Percentiles rank a stretch among this genome's conserved stretches.
phyloP scores from a whole-genome alignment of 2,888 invertebrate genomes.

The Folsomia candida region DNA sequence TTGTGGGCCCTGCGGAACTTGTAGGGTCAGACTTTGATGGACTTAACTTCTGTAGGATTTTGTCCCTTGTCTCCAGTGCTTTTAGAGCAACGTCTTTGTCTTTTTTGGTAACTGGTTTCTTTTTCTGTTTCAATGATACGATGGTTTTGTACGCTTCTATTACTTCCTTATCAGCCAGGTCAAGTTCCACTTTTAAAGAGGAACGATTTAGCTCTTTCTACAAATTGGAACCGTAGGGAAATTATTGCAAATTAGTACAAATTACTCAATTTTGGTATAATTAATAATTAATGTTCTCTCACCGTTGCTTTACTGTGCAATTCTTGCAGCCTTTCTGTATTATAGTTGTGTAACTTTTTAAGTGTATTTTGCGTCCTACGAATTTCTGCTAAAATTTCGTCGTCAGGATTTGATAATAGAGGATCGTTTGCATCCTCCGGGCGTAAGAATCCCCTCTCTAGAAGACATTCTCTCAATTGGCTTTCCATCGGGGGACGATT shows the following conservation, averaged over 20 bases:
- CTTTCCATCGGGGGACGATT: constrained; percentile 36
- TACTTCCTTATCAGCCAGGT: constrained; percentile 59
- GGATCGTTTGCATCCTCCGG: constrained; percentile 45
- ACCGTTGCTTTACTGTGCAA: constrained; percentile 55
- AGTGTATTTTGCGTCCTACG: constrained; percentile 82
- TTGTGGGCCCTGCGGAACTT: neutral
- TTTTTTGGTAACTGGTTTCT: constrained; percentile 72
- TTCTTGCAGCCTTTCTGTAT: constrained; percentile 68
- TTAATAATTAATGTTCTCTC: neutral
- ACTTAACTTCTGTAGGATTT: constrained; percentile 26
- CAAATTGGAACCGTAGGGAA: neutral
- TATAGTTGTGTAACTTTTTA: constrained; percentile 73
- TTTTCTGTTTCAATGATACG: constrained; percentile 74
- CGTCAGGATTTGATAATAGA: constrained; percentile 59
- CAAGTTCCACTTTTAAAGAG: constrained; percentile 54
- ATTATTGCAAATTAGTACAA: neutral
- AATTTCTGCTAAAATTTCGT: constrained; percentile 84
- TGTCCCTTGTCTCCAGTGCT: constrained; percentile 63
- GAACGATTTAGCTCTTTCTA: constrained; percentile 47
- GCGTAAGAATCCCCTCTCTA: constrained; percentile 41
- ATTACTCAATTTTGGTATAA: neutral
- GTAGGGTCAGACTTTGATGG: neutral
- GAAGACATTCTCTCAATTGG: constrained; percentile 34
- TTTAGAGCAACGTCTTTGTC: constrained; percentile 78
- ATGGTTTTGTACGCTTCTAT: constrained; percentile 78